Conservation (phyloP, 2,113 vertebrate species). For the sheep (Ovis aries) region ARS-UI_Ramb_v3.0 NC_056061.1:21813501-21814000, state of each 20-base stretch:
- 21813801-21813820: constrained; percentile 44
- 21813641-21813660: constrained; percentile 53
- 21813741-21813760: constrained; percentile 56
- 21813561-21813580: neutral
- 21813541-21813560: neutral
- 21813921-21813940: constrained; percentile 36
- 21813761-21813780: constrained; percentile 61
- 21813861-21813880: constrained; percentile 46
- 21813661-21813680: constrained; percentile 58
- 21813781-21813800: constrained; percentile 58
- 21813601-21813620: constrained; percentile 39
- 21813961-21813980: constrained; percentile 35
- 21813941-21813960: constrained; percentile 46
- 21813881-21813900: constrained; percentile 11
- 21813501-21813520: neutral
- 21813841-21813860: constrained; percentile 51
- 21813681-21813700: constrained; percentile 59
- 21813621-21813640: constrained; percentile 47
- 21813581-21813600: neutral
- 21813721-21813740: constrained; percentile 71
- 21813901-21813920: constrained; percentile 42
- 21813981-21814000: constrained; percentile 48
- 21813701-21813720: constrained; percentile 46
- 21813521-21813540: neutral
- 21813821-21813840: neutral